Base-by-base conservation (phyloP, 2,888 invertebrate genomes). In the Xylophagus ater region DNA sequence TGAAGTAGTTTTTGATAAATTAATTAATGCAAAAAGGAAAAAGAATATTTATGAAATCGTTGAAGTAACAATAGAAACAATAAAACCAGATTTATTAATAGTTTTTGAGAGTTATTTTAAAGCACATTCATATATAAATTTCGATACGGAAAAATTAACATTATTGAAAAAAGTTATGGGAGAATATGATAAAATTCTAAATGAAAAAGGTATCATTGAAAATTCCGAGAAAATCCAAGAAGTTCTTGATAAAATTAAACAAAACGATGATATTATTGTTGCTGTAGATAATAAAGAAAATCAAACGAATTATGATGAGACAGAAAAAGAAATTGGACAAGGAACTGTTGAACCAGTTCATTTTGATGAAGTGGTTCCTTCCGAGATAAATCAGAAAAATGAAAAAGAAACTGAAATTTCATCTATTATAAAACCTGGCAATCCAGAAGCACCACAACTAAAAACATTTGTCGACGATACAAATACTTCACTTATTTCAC, bases 401-500 rank as follows among this genome's bases (percentile, higher is more conserved):
- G 28, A 37, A 33, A 12, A 25, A 30, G n/a, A 30, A 29, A n/a
- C 12, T 10, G 14, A 30, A n/a, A 10, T 30, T 12, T 15, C 31
- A 47, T 4, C 23, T 4, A n/a, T 15, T 13, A 33, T 4, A n/a
- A 18, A 15, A 14, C 12, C 5, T 30, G n/a, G n/a, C 12, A 19
- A 21, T 20, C 31, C 12, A 37, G 8, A 13, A 15, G 6, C 18
- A 13, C 4, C 24, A 13, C 21, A 24, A 15, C 8, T 15, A 13
- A 23, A n/a, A 35, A 4, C 17, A 2, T 19, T 13, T 13, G 31
- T 29, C 10, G 35, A 41, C 13, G 43, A 40, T 30, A 44, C 47
- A n/a, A 41, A 46, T 25, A 42, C 41, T 38, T 62, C 63, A 1
- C 59, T 75, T 24, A 62, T 74, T 44, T 72, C 73, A 0, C 70